These are phyloP conservation scores for Scrobipalpa atriplicella DNA, from an alignment of 2,888 invertebrate species.

Conservation along the genomic window DNA sequence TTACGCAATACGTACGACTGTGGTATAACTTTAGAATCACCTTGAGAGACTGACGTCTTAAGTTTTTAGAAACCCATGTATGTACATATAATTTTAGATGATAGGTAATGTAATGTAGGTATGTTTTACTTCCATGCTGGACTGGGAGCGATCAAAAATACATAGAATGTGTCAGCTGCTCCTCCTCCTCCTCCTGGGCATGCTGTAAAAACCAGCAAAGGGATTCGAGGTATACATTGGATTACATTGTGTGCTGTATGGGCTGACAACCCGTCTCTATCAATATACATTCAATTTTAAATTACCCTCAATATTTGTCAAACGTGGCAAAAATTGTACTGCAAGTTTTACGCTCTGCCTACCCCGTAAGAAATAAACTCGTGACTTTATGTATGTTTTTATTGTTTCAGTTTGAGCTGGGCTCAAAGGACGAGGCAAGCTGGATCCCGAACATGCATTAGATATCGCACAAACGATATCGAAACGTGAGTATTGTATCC, in stretches of 20 bases:
- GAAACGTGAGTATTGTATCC: conserved; percentile 67
- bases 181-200: not conserved
- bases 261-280: not conserved
- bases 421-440: conserved; percentile 53
- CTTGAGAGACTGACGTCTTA: too few relatives aligned
- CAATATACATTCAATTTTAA: not conserved
- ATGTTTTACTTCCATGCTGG: too few relatives aligned
- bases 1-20: not conserved
- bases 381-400: conserved; percentile 30
- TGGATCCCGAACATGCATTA: conserved; percentile 73
- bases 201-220: not conserved
- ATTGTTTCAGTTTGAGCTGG: conserved; percentile 51
- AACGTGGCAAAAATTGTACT: too few relatives aligned
- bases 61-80: too few relatives aligned
- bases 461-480: conserved; percentile 80
- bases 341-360: too few relatives aligned
- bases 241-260: not conserved
- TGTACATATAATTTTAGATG: too few relatives aligned
- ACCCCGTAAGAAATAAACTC: too few relatives aligned
- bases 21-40: not conserved
- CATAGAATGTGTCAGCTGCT: too few relatives aligned
- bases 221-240: not conserved
- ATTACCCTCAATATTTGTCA: too few relatives aligned
- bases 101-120: too few relatives aligned
- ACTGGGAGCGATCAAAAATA: too few relatives aligned